Base-by-base conservation (phyloP, 1,140 invertebrate species). In the honey bee (Apis mellifera) region DNA sequence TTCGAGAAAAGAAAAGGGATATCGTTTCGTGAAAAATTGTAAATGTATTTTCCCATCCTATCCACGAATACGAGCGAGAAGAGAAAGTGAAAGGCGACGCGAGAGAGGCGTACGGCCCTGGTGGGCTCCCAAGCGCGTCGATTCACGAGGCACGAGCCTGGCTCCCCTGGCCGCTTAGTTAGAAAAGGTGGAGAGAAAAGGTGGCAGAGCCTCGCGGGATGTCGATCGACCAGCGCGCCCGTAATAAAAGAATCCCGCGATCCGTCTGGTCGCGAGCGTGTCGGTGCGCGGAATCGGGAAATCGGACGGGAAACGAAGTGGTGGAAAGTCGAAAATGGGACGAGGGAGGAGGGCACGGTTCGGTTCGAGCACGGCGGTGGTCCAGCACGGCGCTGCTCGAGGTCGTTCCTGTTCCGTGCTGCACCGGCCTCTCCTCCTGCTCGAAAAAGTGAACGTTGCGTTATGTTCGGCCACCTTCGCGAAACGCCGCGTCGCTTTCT, bases 201-300 rank as follows among this genome's bases (percentile, higher is more conserved):
- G 70, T 89, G 86, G 86, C 89, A 89, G 88, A 91, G 88, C 86
- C 82, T 89, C 84, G 89, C 88, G 87, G 83, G 89, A 90, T 90
- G 87, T 89, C 89, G 90, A 86, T 86, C 88, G 82, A 72, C 50
- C 84, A 83, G 86, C 84, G 32, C 4, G 32, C 32, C 32, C 32
- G 32, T 32, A 32, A 32, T 32, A 66, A 84, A 76, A n/a, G n/a
- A n/a, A 88, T 88, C 60, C 21, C 74, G 78, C 71, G 86, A 59
- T 79, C 73, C 77, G 62, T 66, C 26, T 76, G 52, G 66, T 69
- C 79, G 77, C 70, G 84, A 89, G 84, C 48, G n/a, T n/a, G n/a
- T n/a, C 32, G 19, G 60, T 48, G 9, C 64, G n/a, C n/a, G n/a
- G n/a, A 52, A 52, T 32, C 60, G 55, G 55, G 66, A 15, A 60